Evolutionary conservation across 2,797 vertebrate species (phyloP), one percentile per base, ranked within the genome.

Genomic region (Manis javanica): DNA sequence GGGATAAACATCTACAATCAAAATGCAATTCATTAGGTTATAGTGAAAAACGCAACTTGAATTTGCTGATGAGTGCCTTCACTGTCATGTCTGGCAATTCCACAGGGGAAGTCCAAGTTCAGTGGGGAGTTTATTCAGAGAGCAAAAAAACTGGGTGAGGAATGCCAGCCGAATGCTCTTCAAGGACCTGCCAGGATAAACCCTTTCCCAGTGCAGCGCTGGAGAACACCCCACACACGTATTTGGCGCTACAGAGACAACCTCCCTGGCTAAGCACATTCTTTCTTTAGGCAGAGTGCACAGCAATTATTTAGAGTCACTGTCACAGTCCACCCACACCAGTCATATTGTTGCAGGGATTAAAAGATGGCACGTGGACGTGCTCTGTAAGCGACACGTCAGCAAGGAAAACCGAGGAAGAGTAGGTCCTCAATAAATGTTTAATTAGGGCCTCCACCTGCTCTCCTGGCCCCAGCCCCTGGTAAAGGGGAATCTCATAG

Each of bases 361-460:
- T 39, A n/a, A 92, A 34, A 71, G 42, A 64, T 7, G 11, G 42
- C 2, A 6, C 8, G 1, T 24, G 77, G 78, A 55, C 12, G 2
- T 2, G n/a, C 82, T 96, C 26, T 42, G 51, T 49, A 57, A 83
- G 53, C 34, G 59, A 8, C 42, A 23, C 42, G 55, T 57, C 57
- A 16, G 15, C 7, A 12, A 4, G 29, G 84, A 79, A 68, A 66
- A 59, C 29, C 51, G 7, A 21, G 51, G 90, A 55, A 90, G 66
- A 78, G 53, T 42, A 37, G 57, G 26, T 23, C 34, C 57, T 59
- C 92, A 24, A 29, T 78, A 72, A 86, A 69, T 7, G 59, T 39
- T 90, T 81, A 42, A 53, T 49, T 31, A 75, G 46, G 68, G 69
- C 78, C 68, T 86, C 87, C 72, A 26, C 96, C 90, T 64, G n/a